phyloP scores from a whole-genome alignment of 53 echinoderm and acorn worm species.

The Antedon mediterranea region DNA sequence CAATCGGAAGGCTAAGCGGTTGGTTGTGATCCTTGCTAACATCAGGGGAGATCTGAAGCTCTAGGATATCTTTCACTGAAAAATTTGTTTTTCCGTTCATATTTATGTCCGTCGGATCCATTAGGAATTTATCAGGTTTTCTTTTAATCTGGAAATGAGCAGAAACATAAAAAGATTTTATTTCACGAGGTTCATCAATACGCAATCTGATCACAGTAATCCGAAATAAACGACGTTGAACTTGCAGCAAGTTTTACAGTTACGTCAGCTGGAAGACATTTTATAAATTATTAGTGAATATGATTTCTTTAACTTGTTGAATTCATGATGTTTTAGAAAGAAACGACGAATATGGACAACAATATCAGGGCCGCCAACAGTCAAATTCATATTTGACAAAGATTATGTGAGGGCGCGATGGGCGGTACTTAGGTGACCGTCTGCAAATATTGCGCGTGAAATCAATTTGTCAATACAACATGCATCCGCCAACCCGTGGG shows the following conservation, averaged over 20 bases:
- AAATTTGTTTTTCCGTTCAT: constrained; percentile 95
- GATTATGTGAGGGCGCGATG: not conserved
- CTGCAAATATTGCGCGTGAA: not conserved
- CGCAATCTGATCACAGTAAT: not conserved
- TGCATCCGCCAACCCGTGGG: not conserved
- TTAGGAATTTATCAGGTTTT: constrained; percentile 16
- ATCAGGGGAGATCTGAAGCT: constrained; percentile 76
- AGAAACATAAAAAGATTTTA: not conserved
- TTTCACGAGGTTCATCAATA: not conserved
- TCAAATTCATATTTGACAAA: not conserved
- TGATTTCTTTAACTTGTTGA: not conserved
- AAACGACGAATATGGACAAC: not conserved
- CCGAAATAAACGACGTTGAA: not conserved
- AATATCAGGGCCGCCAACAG: not conserved
- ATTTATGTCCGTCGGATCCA: constrained; percentile 81
- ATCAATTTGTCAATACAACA: not conserved
- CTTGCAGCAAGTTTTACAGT: not conserved
- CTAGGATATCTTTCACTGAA: constrained; percentile 96
- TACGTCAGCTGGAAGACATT: not conserved
- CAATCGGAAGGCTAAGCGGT: constrained; percentile 22
- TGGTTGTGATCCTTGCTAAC: constrained; percentile 61
- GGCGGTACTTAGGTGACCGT: not conserved
- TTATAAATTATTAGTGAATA: not conserved
- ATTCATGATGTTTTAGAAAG: not conserved
- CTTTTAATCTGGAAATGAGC: not conserved